Evolutionary conservation across 2,888 invertebrate species (phyloP), one percentile per base, ranked within the genome.

Genomic region (Cristatella mucedo): DNA sequence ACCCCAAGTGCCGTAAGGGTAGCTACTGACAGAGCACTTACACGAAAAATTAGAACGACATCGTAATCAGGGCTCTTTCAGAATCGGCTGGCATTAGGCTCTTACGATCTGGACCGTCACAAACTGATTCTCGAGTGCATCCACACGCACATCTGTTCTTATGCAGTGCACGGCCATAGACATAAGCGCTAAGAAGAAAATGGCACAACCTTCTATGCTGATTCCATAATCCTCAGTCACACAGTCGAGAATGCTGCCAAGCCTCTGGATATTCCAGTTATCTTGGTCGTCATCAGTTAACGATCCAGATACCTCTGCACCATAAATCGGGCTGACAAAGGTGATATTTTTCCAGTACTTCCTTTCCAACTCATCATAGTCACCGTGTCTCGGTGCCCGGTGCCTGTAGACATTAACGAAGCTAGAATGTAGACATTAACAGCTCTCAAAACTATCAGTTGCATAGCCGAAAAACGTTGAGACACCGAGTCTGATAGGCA

Each of bases 311-410:
- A 95, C 87, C 71, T 99, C 97, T 3, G 97, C 97, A 0, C 97
- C 97, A 63, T 99, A 99, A 51, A 99, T 87, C 0, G 97, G 89
- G 2, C 89, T 80, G 6, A 84, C 82, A 61, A 85, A 89, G 0
- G 86, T 82, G 4, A 97, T 82, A 64, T 95, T 95, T 59, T 89
- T 89, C 97, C 97, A 99, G 63, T 95, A 97, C 59, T 89, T 89
- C 33, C 95, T 50, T 44, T 71, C 70, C 33, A 70, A 44, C 26
- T 68, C 67, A 37, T 60, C 61, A 50, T 53, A 56, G 43, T 63
- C 59, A 47, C 53, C 52, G 45, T 61, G 59, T 9, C 46, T 49
- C n/a, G 68, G 69, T 24, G 66, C 54, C 19, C 48, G 49, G 42
- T 57, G 57, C 33, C 60, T 61, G 44, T 4, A 44, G 42, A 31